phyloP scores from a whole-genome alignment of 1,140 invertebrate species.

The Leptopilina clavipes region DNA sequence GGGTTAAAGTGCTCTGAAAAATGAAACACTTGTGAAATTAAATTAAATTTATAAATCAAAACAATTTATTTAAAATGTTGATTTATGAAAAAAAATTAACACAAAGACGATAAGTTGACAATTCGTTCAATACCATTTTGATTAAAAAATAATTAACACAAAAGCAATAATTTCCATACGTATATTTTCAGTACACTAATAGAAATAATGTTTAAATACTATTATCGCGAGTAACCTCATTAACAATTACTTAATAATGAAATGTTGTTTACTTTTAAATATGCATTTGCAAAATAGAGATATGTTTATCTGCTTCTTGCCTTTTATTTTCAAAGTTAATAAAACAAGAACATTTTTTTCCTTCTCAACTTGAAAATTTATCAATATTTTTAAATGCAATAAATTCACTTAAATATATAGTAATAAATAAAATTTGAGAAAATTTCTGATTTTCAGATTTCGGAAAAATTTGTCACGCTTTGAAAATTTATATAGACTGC shows the following conservation, averaged over 20 bases:
- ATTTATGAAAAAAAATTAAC: too few species aligned
- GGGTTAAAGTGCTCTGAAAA: background rate
- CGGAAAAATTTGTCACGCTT: background rate
- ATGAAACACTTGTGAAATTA: background rate
- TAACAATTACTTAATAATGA: slow-evolving; percentile 1
- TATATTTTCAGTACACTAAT: background rate
- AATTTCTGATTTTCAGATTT: too few species aligned
- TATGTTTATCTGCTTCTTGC: background rate
- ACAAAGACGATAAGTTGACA: too few species aligned
- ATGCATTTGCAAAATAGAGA: background rate
- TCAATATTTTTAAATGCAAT: too few species aligned
- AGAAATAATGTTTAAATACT: background rate
- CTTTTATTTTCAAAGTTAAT: background rate
- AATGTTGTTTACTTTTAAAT: slow-evolving; percentile 9
- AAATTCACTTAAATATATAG: too few species aligned
- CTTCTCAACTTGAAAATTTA: background rate
- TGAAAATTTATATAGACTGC: background rate
- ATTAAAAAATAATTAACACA: too few species aligned
- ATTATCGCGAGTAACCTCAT: background rate
- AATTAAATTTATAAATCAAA: too few species aligned
- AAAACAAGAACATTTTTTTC: background rate
- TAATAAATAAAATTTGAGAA: too few species aligned
- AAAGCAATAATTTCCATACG: background rate
- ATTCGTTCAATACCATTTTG: background rate
- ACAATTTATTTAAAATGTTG: too few species aligned